Evolutionary conservation across 2,888 invertebrate species (phyloP).

Genomic region (Ennomos fuscantarius): DNA sequence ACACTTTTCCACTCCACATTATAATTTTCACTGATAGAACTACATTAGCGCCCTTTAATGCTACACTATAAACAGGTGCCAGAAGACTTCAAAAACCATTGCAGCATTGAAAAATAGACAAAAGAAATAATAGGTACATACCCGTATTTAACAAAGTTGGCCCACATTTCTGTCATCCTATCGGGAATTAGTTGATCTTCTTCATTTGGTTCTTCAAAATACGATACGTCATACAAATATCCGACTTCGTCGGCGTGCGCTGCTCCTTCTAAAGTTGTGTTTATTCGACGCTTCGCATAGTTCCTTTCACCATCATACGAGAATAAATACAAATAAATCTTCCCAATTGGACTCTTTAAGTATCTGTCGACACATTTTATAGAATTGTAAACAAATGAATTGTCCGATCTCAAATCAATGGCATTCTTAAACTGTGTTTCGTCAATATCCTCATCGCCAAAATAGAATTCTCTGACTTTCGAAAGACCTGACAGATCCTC

Average conservation of each 20-base stretch:
- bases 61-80: too few species aligned
- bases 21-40: too few species aligned
- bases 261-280: constrained; percentile 46
- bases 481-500: constrained; percentile 33
- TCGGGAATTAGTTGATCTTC: constrained; percentile 50
- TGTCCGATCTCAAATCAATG: constrained; percentile 49
- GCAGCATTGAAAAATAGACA: constrained; percentile 17
- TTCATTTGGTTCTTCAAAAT: constrained; percentile 27
- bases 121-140: constrained; percentile 28
- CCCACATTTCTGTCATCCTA: constrained; percentile 46
- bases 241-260: constrained; percentile 53
- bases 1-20: too few species aligned
- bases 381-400: constrained; percentile 45
- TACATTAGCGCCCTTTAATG: too few species aligned
- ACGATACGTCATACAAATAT: constrained; percentile 48
- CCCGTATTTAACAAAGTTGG: constrained; percentile 57
- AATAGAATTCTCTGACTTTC: constrained; percentile 44
- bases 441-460: constrained; percentile 43
- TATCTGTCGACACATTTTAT: constrained; percentile 44
- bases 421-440: constrained; percentile 29
- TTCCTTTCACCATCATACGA: constrained; percentile 50
- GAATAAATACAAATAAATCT: constrained; percentile 50
- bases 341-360: constrained; percentile 37
- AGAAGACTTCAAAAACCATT: too few species aligned
- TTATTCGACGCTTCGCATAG: constrained; percentile 31